Conservation (phyloP, 2,888 invertebrate species). For the Dicycla oo region DNA sequence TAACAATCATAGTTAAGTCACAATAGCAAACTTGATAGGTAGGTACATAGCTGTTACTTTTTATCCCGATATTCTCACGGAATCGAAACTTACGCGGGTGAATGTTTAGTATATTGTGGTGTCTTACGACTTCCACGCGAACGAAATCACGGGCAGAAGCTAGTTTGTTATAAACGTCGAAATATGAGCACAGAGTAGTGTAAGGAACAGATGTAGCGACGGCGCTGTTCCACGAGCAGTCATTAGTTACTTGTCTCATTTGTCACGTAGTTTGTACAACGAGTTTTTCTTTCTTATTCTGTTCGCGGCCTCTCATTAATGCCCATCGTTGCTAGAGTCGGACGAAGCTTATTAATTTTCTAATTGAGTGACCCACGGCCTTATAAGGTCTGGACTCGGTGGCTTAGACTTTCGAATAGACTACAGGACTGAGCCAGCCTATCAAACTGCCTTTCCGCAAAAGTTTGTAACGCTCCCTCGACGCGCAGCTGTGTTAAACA, state of each 20-base stretch:
- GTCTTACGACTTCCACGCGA: too few species aligned
- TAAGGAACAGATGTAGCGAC: conserved; percentile 35
- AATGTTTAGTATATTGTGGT: too few species aligned
- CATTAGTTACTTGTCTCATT: conserved; percentile 64
- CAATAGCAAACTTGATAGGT: too few species aligned
- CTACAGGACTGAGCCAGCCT: conserved; percentile 62
- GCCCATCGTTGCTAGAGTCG: conserved; percentile 61
- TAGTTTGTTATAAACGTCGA: conserved; percentile 12
- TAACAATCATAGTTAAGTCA: too few species aligned
- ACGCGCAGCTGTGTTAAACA: conserved; percentile 75
- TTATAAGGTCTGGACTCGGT: conserved; percentile 73
- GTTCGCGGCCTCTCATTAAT: conserved; percentile 68
- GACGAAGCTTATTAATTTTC: conserved; percentile 80
- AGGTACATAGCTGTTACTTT: too few species aligned
- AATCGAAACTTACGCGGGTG: too few species aligned
- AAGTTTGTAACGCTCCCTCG: conserved; percentile 82
- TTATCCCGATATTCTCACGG: too few species aligned
- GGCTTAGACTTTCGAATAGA: conserved; percentile 28
- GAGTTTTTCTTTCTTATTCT: conserved; percentile 68
- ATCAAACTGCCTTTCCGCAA: conserved; percentile 75
- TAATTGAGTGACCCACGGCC: conserved; percentile 75
- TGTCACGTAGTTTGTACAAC: conserved; percentile 68
- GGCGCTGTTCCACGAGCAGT: conserved; percentile 14
- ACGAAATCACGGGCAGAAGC: too few species aligned
- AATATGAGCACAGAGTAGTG: conserved; percentile 17